phyloP scores from a whole-genome alignment of 2,888 invertebrate species.

The Eucriotettix oculatus region DNA sequence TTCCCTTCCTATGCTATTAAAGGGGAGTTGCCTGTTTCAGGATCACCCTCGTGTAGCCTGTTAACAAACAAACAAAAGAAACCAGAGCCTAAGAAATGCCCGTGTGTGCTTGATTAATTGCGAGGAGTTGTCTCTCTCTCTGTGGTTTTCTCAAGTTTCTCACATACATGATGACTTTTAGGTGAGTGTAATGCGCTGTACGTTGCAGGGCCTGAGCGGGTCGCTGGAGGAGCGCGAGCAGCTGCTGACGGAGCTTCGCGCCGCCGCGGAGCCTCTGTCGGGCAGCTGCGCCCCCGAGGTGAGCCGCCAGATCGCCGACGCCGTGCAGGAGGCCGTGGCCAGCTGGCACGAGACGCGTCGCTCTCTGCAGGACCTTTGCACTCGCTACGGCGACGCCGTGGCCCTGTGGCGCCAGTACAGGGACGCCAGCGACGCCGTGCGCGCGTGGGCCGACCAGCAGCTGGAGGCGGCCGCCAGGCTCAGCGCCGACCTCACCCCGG shows the following conservation, averaged over 20 bases:
- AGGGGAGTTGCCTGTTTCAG: too few relatives aligned
- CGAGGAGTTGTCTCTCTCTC: too few relatives aligned
- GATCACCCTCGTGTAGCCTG: too few relatives aligned
- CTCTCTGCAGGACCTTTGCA: conserved; percentile 58
- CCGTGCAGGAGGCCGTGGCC: conserved; percentile 59
- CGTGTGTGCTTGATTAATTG: too few relatives aligned
- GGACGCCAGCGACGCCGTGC: conserved; percentile 59
- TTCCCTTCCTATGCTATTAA: too few relatives aligned
- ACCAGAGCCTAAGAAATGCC: too few relatives aligned
- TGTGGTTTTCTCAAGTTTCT: too few relatives aligned
- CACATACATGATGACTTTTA: too few relatives aligned
- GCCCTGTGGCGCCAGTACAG: conserved; percentile 66
- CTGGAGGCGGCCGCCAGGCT: conserved; percentile 30
- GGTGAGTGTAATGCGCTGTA: too few relatives aligned
- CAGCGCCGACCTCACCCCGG: conserved; percentile 49
- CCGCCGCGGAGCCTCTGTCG: conserved; percentile 54
- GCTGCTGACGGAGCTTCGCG: conserved; percentile 50
- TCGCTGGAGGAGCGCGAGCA: conserved; percentile 59
- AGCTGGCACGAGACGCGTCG: conserved; percentile 68
- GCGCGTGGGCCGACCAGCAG: conserved; percentile 58
- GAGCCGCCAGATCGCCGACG: conserved; percentile 52
- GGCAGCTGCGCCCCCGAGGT: conserved; percentile 52
- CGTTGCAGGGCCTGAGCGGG: conserved; percentile 60
- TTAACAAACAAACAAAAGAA: too few relatives aligned
- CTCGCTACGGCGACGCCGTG: conserved; percentile 63